Conservation (phyloP, 2,797 vertebrate genomes). For the Linurgus olivaceus region DNA sequence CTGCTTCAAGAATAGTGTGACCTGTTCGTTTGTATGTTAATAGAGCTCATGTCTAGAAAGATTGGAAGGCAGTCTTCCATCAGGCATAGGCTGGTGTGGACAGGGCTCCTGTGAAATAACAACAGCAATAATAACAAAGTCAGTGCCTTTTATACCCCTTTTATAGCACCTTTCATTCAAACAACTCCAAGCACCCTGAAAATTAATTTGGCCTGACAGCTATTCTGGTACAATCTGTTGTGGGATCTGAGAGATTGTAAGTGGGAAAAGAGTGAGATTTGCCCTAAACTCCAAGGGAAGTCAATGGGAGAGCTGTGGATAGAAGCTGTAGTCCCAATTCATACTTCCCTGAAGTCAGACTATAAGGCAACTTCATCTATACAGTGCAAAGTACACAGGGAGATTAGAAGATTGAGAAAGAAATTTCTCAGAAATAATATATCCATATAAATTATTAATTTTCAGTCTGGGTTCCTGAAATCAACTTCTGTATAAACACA, state of each 20-base stretch:
- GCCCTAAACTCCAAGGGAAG: background rate
- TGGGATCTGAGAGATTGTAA: background rate
- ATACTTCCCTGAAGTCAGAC: background rate
- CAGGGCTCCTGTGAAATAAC: background rate
- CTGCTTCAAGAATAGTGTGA: constrained; percentile 63
- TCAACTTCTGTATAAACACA: background rate
- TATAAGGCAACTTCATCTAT: background rate
- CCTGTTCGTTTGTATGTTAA: constrained; percentile 59
- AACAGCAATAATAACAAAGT: background rate
- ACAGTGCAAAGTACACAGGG: background rate
- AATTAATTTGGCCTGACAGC: background rate
- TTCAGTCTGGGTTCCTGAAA: background rate
- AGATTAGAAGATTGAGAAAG: background rate
- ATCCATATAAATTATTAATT: background rate
- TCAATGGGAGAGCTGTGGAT: background rate
- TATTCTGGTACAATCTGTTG: background rate
- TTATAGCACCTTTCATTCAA: background rate
- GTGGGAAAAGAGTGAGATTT: background rate
- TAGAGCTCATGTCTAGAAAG: constrained; percentile 18
- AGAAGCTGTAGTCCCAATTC: background rate
- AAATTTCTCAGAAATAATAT: background rate
- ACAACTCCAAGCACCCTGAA: background rate
- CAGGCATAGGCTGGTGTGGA: background rate
- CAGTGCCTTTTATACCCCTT: background rate
- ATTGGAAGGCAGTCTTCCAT: background rate